These are phyloP conservation scores for Nyctereutes procyonoides DNA, from an alignment of 2,113 vertebrate genomes.

Conservation along the genomic window DNA sequence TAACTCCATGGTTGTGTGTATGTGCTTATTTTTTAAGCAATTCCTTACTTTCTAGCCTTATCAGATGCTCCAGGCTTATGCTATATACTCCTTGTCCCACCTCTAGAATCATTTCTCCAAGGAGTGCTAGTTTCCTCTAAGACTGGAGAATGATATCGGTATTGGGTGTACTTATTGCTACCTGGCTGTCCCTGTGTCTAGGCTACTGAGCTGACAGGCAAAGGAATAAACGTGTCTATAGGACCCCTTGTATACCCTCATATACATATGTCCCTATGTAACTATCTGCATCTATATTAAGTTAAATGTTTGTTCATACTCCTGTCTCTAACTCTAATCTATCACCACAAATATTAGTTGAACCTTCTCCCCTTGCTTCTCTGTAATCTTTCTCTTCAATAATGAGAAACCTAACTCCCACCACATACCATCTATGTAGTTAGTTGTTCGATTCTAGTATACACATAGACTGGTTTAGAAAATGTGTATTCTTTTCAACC, in stretches of 20 bases:
- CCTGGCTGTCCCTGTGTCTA: neutral
- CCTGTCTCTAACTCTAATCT: neutral
- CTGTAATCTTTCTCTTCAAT: neutral
- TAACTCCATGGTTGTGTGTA: neutral
- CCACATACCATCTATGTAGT: neutral
- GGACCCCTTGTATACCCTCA: fast-evolving
- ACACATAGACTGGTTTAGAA: neutral
- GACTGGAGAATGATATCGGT: neutral
- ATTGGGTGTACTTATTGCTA: neutral
- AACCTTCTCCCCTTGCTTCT: neutral
- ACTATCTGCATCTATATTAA: neutral
- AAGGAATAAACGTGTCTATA: neutral
- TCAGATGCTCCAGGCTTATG: neutral
- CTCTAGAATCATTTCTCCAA: neutral
- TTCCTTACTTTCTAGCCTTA: neutral
- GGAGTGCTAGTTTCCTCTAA: fast-evolving
- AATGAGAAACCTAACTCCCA: neutral
- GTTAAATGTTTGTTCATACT: neutral
- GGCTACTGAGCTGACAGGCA: neutral
- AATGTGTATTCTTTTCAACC: neutral
- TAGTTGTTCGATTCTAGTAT: neutral
- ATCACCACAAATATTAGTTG: neutral
- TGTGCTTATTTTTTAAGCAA: neutral
- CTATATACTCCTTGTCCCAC: neutral
- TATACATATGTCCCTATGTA: neutral